Evolutionary conservation across 2,113 vertebrate genomes (phyloP).

Genomic region (Stomatorhinus ivindoensis): DNA sequence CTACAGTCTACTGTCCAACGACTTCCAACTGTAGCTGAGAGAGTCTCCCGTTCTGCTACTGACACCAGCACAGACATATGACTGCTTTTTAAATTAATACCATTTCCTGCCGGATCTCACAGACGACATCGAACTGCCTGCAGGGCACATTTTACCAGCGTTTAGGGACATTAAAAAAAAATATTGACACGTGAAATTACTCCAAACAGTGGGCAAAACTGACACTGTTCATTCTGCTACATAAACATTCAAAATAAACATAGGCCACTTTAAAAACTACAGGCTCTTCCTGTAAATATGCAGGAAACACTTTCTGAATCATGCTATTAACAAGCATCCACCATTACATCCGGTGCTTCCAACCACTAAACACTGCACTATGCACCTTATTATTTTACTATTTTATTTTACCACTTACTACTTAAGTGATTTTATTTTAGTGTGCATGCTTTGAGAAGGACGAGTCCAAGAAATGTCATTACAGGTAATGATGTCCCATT

Average conservation of each 20-base stretch:
- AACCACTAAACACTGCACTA: neutral
- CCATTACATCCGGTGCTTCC: neutral
- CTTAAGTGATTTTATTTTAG: neutral
- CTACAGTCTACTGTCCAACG: neutral
- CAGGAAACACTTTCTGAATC: neutral
- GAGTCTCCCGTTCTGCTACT: neutral
- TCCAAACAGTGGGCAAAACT: neutral
- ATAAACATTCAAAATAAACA: neutral
- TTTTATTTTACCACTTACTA: neutral
- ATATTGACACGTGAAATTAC: neutral
- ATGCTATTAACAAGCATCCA: neutral
- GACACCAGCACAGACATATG: neutral
- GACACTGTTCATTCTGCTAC: neutral
- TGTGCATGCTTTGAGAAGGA: neutral
- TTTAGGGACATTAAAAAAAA: neutral
- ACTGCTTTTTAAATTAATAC: neutral
- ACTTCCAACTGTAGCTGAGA: neutral
- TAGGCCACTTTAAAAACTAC: neutral
- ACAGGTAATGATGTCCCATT: neutral
- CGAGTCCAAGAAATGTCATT: neutral
- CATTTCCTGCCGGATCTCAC: neutral
- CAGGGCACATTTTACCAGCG: neutral
- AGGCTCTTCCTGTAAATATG: neutral
- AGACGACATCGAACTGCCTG: neutral
- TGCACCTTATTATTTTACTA: neutral